These are phyloP conservation scores for Ammodytes marinus DNA, from an alignment of 2,113 vertebrate genomes.

Conservation along the genomic window DNA sequence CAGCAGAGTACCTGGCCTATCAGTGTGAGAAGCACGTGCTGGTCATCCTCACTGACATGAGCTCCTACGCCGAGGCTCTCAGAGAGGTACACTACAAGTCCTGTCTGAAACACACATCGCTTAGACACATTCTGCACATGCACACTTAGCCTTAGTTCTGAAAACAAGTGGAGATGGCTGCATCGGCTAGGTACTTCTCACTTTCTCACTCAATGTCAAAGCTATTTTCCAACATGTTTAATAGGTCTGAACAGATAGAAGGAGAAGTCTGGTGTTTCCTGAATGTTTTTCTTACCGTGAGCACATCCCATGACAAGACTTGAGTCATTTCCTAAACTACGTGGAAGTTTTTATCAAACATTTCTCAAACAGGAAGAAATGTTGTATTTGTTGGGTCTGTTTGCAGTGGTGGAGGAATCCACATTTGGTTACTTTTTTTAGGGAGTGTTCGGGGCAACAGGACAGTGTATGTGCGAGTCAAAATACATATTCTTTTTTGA, in stretches of 20 bases:
- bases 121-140: neutral
- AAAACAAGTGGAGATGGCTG: neutral
- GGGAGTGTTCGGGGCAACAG: neutral
- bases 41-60: constrained; percentile 90
- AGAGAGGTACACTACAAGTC: constrained; percentile 81
- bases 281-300: neutral
- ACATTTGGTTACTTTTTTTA: neutral
- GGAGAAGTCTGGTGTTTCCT: neutral
- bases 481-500: neutral
- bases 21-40: constrained; percentile 90
- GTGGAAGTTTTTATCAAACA: neutral
- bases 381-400: neutral
- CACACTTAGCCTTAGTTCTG: neutral
- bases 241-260: neutral
- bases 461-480: neutral
- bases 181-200: neutral
- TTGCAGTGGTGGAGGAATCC: neutral
- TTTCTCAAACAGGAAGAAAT: neutral
- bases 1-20: constrained; percentile 88
- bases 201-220: neutral
- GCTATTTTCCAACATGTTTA: too few species aligned
- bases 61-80: constrained; percentile 88
- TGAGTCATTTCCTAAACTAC: neutral
- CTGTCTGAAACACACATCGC: neutral
- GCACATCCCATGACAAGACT: neutral